Percentiles rank a stretch among this genome's conserved stretches.
Evolutionary conservation across 2,888 invertebrate genomes (phyloP).

Genomic region (Lymantria monacha): DNA sequence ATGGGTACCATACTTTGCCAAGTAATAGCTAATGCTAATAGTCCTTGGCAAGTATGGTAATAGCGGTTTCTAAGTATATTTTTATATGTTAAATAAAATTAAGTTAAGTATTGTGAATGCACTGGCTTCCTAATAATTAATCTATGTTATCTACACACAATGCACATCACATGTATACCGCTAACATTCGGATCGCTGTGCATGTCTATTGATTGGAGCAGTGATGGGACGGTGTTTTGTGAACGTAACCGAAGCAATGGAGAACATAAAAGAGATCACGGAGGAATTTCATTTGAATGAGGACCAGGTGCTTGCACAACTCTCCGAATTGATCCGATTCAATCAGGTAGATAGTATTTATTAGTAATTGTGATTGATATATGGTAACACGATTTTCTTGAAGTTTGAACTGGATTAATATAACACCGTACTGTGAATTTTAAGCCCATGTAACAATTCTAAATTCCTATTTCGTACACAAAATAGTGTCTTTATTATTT

Average conservation of each 20-base stretch:
- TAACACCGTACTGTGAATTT: too few relatives aligned
- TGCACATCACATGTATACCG: constrained; percentile 20
- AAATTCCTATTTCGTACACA: too few relatives aligned
- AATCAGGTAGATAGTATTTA: constrained; percentile 57
- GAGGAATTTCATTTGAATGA: constrained; percentile 31
- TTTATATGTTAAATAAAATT: too few relatives aligned
- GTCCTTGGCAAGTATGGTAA: too few relatives aligned
- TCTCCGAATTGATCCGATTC: constrained; percentile 52
- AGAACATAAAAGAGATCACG: constrained; percentile 19
- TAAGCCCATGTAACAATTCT: too few relatives aligned
- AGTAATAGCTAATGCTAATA: too few relatives aligned
- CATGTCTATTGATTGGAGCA: constrained; percentile 45
- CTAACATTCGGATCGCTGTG: constrained; percentile 36
- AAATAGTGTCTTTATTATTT: too few relatives aligned
- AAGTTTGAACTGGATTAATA: not conserved
- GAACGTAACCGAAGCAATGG: constrained; percentile 50
- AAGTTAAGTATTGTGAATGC: too few relatives aligned
- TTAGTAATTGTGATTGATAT: constrained; percentile 6
- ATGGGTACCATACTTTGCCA: too few relatives aligned
- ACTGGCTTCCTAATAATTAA: not conserved
- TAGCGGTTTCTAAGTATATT: too few relatives aligned
- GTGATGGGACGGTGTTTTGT: constrained; percentile 69
- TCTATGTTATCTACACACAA: constrained; percentile 9
- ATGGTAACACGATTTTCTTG: not conserved
- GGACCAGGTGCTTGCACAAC: constrained; percentile 47